Percentiles rank a stretch among this genome's conserved stretches.
Conservation (phyloP, 2,113 vertebrate genomes). For the Tachysurus fulvidraco region DNA sequence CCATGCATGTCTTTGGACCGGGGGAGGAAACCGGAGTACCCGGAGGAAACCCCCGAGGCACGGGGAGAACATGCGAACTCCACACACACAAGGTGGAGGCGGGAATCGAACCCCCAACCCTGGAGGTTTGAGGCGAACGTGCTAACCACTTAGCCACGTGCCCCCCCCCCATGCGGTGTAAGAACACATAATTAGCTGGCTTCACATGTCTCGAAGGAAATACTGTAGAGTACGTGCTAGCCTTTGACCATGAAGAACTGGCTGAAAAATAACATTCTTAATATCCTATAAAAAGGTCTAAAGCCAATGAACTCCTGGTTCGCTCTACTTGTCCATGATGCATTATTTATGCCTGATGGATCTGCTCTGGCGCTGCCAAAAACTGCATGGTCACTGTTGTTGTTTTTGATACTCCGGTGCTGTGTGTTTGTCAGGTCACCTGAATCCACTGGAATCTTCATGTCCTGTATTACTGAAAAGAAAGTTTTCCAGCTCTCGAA, state of each 20-base stretch:
- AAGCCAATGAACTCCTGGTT: background rate
- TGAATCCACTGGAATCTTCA: background rate
- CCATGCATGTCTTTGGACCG: too few relatives aligned
- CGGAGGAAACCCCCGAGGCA: too few relatives aligned
- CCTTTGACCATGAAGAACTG: background rate
- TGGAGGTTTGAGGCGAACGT: too few relatives aligned
- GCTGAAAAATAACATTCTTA: background rate
- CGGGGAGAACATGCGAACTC: too few relatives aligned
- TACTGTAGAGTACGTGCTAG: background rate
- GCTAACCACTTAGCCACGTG: too few relatives aligned
- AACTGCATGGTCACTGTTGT: background rate
- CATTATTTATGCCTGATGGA: background rate
- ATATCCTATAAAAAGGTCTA: background rate
- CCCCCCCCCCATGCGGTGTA: too few relatives aligned
- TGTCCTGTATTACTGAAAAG: slow-evolving; percentile 27
- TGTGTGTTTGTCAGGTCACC: background rate
- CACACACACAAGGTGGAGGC: too few relatives aligned
- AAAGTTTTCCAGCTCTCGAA: slow-evolving; percentile 23
- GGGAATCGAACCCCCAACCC: too few relatives aligned
- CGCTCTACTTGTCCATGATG: background rate
- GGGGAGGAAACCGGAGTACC: too few relatives aligned
- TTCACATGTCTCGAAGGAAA: background rate
- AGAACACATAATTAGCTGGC: background rate
- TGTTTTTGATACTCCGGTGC: background rate
- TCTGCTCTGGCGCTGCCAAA: background rate